Base-by-base conservation (phyloP, 2,797 vertebrate species). In the Kryptopterus vitreolus region DNA sequence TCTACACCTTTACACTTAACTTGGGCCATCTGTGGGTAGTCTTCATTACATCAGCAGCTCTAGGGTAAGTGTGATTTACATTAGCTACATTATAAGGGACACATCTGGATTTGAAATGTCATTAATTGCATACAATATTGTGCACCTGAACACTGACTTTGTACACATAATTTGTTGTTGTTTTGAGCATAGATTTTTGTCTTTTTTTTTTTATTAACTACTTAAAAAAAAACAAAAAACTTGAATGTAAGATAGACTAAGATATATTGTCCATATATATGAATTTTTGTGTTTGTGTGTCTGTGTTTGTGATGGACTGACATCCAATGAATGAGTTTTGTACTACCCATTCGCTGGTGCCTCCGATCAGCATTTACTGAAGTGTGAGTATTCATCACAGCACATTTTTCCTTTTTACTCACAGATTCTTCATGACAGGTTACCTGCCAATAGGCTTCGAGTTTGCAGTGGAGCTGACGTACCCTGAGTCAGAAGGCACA, bases 341-440 rank as follows among this genome's bases (percentile, higher is more conserved):
- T 31, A 18, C 24, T 2, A 22, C 7, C 48, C 48, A 33, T 26
- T 4, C n/a, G n/a, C n/a, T n/a, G n/a, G 3, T 71, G 3, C 31
- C 48, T 1, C 26, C 53, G 4, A 71, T 29, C 24, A 50, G 4
- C 2, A 2, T 0, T 55, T 52, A 52, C 18, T 31, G 10, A 52
- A 52, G 16, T 31, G 38, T 16, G 20, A 52, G 53, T 74, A 11
- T 43, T 43, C 8, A 43, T 46, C 18, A 6, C 46, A 26, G 29
- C 35, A 5, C 33, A 4, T 68, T 33, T 46, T 68, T 52, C 31
- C 3, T 15, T 4, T 86, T 20, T 85, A 29, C 68, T 31, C 70
- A 61, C 85, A 99, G 98, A 65, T 96, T 99, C 91, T 99, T 98
- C 87, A 99, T 99, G 97, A 97, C 97, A 0, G 97, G 96, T 18